Percentiles rank a stretch among this genome's conserved stretches.
Conservation (phyloP, 2,797 vertebrate genomes). For the Sebastolobus altivelis region DNA sequence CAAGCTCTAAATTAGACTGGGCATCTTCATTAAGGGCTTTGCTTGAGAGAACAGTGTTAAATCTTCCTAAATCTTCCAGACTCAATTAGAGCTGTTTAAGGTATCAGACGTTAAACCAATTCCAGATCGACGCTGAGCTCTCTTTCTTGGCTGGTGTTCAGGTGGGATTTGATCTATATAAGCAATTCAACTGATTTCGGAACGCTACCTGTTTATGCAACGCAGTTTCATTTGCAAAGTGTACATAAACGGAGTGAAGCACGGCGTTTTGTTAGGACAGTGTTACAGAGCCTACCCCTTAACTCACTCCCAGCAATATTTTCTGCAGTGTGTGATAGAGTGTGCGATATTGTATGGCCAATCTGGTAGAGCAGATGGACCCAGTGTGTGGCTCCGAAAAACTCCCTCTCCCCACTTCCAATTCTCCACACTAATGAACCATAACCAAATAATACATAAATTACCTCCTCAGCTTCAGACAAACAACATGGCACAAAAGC, state of each 20-base stretch:
- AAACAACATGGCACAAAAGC: slow-evolving; percentile 66
- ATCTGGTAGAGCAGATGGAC: slow-evolving; percentile 85
- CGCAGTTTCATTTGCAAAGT: slow-evolving; percentile 35
- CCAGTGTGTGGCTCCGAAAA: slow-evolving; percentile 80
- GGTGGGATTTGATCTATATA: slow-evolving; percentile 52
- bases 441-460: slow-evolving; percentile 85
- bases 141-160: slow-evolving; percentile 32
- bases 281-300: slow-evolving; percentile 66
- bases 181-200: slow-evolving; percentile 32
- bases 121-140: slow-evolving; percentile 50
- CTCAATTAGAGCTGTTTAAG: slow-evolving; percentile 73
- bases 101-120: slow-evolving; percentile 67
- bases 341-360: slow-evolving; percentile 78
- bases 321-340: slow-evolving; percentile 70
- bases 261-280: slow-evolving; percentile 29
- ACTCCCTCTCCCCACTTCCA: slow-evolving; percentile 75
- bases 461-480: slow-evolving; percentile 76
- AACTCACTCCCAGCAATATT: slow-evolving; percentile 71
- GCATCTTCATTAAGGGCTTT: slow-evolving; percentile 57
- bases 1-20: slow-evolving; percentile 60
- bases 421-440: slow-evolving; percentile 84
- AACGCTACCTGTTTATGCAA: slow-evolving; percentile 15
- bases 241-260: slow-evolving; percentile 37
- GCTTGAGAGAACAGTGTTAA: slow-evolving; percentile 65
- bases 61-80: slow-evolving; percentile 62